phyloP scores from a whole-genome alignment of 2,113 vertebrate species.

The Erinaceus europaeus region DNA sequence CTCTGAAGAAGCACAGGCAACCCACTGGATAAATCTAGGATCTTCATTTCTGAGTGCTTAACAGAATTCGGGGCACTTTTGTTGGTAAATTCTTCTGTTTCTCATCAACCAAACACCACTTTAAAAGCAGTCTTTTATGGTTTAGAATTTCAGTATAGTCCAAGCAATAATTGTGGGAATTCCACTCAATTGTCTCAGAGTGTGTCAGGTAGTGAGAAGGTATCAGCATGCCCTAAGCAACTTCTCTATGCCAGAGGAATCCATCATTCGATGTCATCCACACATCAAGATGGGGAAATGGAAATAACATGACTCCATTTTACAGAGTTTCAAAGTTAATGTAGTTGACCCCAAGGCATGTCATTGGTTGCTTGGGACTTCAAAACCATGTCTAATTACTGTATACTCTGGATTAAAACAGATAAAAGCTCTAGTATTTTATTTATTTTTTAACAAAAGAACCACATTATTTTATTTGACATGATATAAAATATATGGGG shows the following conservation, averaged over 20 bases:
- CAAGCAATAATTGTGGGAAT: background rate
- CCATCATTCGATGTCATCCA: background rate
- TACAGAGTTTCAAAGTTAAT: background rate
- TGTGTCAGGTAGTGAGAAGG: background rate
- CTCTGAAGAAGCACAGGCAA: background rate
- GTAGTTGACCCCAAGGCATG: background rate
- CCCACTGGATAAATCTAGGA: background rate
- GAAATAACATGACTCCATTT: background rate
- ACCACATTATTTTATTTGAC: background rate
- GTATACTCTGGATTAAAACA: background rate
- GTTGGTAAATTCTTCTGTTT: background rate
- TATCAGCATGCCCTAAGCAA: background rate
- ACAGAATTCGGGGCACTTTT: background rate
- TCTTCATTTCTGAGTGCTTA: background rate
- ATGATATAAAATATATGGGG: too few species aligned
- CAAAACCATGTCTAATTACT: background rate
- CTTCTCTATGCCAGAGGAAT: background rate
- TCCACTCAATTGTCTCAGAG: background rate
- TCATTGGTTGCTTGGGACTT: background rate
- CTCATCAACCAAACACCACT: background rate
- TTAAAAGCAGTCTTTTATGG: background rate
- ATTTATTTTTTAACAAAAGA: background rate
- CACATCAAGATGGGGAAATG: background rate
- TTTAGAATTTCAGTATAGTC: background rate
- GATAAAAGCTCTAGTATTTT: background rate